These are phyloP conservation scores for Caiman crocodilus DNA, from an alignment of 2,797 vertebrate genomes.

Conservation along the genomic window DNA sequence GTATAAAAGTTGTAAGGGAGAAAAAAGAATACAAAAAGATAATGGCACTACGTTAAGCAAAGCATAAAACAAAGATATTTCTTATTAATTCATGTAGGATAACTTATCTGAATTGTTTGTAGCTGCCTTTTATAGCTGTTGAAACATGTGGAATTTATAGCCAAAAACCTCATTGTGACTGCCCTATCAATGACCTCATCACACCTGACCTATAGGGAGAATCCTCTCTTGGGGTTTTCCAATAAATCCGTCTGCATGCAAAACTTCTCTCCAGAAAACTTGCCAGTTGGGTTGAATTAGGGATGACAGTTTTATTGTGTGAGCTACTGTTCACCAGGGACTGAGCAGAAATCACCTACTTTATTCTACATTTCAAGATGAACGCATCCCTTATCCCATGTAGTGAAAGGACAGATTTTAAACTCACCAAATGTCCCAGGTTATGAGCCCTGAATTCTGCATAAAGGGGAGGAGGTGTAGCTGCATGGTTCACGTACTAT, in stretches of 20 bases:
- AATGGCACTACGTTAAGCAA: slow-evolving; percentile 19
- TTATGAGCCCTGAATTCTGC: neutral
- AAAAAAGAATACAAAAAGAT: slow-evolving; percentile 9
- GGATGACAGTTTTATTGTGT: slow-evolving; percentile 75
- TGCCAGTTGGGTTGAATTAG: slow-evolving; percentile 68
- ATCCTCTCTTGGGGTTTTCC: slow-evolving; percentile 66
- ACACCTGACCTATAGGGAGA: slow-evolving; percentile 73
- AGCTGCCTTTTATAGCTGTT: slow-evolving; percentile 66
- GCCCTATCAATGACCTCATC: slow-evolving; percentile 76
- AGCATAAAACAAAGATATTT: slow-evolving; percentile 39
- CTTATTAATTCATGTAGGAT: slow-evolving; percentile 40
- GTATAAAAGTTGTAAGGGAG: slow-evolving; percentile 14
- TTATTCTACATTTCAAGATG: slow-evolving; percentile 66
- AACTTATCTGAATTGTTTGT: slow-evolving; percentile 55
- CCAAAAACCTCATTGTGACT: slow-evolving; percentile 42
- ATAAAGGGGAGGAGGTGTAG: neutral
- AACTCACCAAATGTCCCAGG: neutral
- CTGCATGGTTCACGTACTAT: neutral
- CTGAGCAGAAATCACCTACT: slow-evolving; percentile 50
- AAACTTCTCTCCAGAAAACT: slow-evolving; percentile 50
- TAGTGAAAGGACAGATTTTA: slow-evolving; percentile 21
- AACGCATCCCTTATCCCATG: slow-evolving; percentile 48
- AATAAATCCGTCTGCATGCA: slow-evolving; percentile 68
- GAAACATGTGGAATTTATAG: slow-evolving; percentile 70
- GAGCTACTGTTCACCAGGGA: slow-evolving; percentile 74